Conservation (phyloP, 2,888 invertebrate species). For the Ellobium chinense region DNA sequence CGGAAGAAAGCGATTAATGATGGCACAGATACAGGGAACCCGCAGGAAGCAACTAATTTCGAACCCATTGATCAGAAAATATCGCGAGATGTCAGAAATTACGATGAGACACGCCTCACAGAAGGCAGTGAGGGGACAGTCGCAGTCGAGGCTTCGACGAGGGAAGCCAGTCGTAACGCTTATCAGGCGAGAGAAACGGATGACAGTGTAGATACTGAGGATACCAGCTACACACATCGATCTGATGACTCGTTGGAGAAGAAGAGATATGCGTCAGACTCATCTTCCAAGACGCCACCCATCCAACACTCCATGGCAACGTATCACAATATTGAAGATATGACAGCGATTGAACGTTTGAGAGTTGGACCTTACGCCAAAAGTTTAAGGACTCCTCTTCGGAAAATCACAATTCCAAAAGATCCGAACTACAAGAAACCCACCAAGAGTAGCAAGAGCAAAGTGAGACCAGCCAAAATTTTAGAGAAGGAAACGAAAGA, state of each 20-base stretch:
- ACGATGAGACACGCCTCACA: no score
- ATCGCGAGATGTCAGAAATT: no score
- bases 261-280: neutral
- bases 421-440: neutral
- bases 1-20: neutral
- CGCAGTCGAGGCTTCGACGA: no score
- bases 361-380: slow-evolving; percentile 31
- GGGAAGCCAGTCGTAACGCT: no score
- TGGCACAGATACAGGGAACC: no score
- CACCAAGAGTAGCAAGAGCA: neutral
- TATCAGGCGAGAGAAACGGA: no score
- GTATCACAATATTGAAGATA: neutral
- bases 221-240: neutral
- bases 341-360: slow-evolving; percentile 32
- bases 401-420: slow-evolving; percentile 11
- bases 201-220: neutral
- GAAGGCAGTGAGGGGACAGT: no score
- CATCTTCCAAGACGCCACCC: neutral
- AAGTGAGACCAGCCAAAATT: neutral
- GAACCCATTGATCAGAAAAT: no score
- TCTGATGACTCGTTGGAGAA: neutral
- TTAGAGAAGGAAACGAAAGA: neutral
- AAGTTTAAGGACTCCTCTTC: neutral
- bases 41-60: no score
- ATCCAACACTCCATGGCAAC: neutral